A percentile compares a stretch with the other conserved stretches of the same genome.
Evolutionary conservation across 2,113 vertebrate species (phyloP).

Genomic region (Gallinago media): DNA sequence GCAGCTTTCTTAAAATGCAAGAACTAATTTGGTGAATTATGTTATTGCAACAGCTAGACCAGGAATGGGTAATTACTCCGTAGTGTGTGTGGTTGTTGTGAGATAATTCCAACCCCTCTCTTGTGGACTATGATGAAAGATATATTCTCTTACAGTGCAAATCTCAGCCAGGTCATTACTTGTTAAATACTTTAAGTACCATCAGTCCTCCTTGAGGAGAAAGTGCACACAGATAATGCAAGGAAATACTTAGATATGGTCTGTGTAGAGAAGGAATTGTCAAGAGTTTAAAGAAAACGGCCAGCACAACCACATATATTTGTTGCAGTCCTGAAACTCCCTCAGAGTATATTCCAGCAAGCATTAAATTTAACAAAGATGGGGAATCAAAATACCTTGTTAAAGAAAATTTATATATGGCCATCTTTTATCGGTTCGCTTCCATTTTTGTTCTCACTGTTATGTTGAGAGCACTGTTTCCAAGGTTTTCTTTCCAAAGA

Average conservation of each 20-base stretch:
- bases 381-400: neutral
- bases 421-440: neutral
- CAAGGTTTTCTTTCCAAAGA: neutral
- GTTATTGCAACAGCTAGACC: neutral
- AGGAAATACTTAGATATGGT: neutral
- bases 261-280: neutral
- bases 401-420: neutral
- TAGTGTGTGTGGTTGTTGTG: neutral
- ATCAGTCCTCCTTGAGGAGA: neutral
- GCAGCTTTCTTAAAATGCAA: conserved; percentile 11
- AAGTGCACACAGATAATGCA: neutral
- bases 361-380: neutral
- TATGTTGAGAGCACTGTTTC: neutral
- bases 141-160: neutral
- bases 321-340: neutral
- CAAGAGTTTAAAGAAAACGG: neutral
- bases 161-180: conserved; percentile 3
- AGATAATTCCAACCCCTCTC: conserved; percentile 3
- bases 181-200: neutral
- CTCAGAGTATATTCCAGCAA: neutral
- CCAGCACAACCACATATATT: neutral
- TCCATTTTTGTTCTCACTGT: neutral
- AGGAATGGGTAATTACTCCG: neutral
- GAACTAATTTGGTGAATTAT: conserved; percentile 32
- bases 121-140: neutral